A percentile compares a stretch with the other conserved stretches of the same genome.
phyloP scores from a whole-genome alignment of 2,888 invertebrate genomes.

The Cryptops parisi region DNA sequence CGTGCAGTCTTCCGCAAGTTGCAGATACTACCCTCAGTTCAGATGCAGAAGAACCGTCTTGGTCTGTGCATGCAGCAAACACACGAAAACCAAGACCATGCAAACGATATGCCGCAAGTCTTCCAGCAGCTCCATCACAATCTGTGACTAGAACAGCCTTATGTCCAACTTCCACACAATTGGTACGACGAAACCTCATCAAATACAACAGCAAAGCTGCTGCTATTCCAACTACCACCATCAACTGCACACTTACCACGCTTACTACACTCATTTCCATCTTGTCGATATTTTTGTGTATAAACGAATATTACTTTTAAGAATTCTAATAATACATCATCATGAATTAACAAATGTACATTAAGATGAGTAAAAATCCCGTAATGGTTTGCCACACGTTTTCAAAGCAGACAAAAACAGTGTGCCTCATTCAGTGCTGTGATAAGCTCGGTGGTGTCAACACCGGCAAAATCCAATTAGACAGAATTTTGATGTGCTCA shows the following conservation, averaged over 20 bases:
- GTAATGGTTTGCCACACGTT: no score
- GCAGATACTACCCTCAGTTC: slow-evolving; percentile 14
- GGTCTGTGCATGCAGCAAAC: slow-evolving; percentile 50
- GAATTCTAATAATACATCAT: no score
- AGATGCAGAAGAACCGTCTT: slow-evolving; percentile 23
- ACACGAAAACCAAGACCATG: slow-evolving; percentile 74
- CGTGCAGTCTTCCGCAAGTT: slow-evolving; percentile 35
- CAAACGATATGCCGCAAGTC: slow-evolving; percentile 56
- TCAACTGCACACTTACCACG: background rate
- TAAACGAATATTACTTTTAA: no score
- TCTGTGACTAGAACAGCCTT: slow-evolving; percentile 73
- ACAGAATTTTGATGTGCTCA: no score
- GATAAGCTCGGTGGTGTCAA: no score
- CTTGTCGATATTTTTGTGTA: no score
- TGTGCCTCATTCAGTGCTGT: no score
- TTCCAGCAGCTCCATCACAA: slow-evolving; percentile 61
- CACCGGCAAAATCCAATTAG: no score
- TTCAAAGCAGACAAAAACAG: no score
- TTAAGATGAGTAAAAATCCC: no score
- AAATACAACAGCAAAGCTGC: background rate
- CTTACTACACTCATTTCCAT: background rate
- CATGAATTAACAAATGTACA: no score
- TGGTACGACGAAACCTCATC: background rate
- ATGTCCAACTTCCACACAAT: slow-evolving; percentile 2
- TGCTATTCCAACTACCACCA: background rate